Percentiles rank a stretch among this genome's conserved stretches.
Evolutionary conservation across 2,797 vertebrate species (phyloP).

Genomic region (Neosilurus mollespiculum): DNA sequence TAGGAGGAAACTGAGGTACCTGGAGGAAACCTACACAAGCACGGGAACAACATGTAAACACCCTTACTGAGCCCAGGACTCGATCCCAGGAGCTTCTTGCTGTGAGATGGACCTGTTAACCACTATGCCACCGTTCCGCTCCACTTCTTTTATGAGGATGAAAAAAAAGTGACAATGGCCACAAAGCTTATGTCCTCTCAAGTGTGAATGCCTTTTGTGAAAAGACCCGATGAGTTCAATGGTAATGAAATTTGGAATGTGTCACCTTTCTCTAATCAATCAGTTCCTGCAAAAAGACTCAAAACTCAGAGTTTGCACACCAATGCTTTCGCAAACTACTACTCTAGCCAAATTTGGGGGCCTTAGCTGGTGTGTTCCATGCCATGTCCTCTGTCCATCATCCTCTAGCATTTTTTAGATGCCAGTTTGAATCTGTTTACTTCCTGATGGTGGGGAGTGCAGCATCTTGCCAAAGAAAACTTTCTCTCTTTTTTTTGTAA

Average conservation of each 20-base stretch:
- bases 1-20: no score
- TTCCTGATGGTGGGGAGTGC: not conserved
- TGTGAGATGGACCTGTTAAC: no score
- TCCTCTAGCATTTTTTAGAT: constrained; percentile 24
- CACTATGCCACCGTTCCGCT: no score
- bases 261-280: constrained; percentile 17
- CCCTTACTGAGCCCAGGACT: no score
- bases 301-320: constrained; percentile 6
- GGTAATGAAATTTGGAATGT: constrained; percentile 28
- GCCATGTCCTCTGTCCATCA: constrained; percentile 29
- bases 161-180: not conserved
- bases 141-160: not conserved
- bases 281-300: not conserved
- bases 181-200: constrained; percentile 19
- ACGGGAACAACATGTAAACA: no score
- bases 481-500: not conserved
- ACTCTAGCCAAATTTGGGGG: not conserved
- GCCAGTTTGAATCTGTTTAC: constrained; percentile 22
- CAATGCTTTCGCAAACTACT: not conserved
- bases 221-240: constrained; percentile 12
- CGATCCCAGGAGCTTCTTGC: no score
- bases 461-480: constrained; percentile 11
- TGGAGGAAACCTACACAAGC: no score
- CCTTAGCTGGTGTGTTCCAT: not conserved
- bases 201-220: constrained; percentile 15